Evolutionary conservation across 2,888 invertebrate genomes (phyloP).

Genomic region (Odontocerum albicorne): DNA sequence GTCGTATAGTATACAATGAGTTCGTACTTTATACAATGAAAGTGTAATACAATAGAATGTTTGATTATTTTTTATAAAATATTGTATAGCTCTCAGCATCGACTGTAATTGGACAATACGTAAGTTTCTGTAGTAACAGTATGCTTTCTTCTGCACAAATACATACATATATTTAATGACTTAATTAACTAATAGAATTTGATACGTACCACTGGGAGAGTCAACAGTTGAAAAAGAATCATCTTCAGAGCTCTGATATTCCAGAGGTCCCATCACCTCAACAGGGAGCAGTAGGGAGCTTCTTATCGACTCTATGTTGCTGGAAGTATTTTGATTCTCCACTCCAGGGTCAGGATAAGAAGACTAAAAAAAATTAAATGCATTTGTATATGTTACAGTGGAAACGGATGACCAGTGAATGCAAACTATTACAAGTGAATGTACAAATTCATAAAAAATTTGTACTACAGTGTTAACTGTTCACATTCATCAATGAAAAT

Average conservation of each 20-base stretch:
- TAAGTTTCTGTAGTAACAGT: too few species aligned
- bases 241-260: slow-evolving; percentile 42
- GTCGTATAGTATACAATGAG: background rate
- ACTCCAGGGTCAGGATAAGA: slow-evolving; percentile 46
- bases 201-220: slow-evolving; percentile 23
- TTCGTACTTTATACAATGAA: background rate
- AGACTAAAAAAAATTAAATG: slow-evolving; percentile 41
- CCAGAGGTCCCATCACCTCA: slow-evolving; percentile 49
- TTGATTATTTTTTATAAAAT: background rate
- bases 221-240: slow-evolving; percentile 32
- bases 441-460: too few species aligned
- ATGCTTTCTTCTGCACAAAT: too few species aligned
- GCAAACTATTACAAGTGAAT: too few species aligned
- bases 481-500: too few species aligned
- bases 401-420: too few species aligned
- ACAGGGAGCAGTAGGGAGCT: slow-evolving; percentile 50
- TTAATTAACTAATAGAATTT: too few species aligned
- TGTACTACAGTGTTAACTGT: too few species aligned
- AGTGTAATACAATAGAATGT: background rate
- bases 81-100: too few species aligned
- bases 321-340: slow-evolving; percentile 39
- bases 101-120: too few species aligned
- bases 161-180: too few species aligned
- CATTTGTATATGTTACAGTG: too few species aligned
- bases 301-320: slow-evolving; percentile 49